Evolutionary conservation across 2,888 invertebrate genomes (phyloP).

Genomic region (Mythimna albipuncta): DNA sequence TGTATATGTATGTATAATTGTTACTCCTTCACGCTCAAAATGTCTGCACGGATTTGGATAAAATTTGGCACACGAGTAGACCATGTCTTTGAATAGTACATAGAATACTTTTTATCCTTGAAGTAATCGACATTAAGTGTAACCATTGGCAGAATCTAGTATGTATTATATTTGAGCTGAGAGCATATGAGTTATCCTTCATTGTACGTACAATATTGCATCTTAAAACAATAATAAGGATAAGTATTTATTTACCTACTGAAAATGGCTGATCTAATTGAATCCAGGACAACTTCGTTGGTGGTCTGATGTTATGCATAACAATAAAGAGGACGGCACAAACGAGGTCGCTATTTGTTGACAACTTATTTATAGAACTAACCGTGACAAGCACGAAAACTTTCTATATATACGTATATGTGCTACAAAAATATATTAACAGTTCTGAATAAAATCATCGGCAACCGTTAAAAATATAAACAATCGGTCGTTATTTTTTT

Average conservation of each 20-base stretch:
- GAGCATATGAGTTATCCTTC: neutral
- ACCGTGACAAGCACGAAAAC: conserved; percentile 37
- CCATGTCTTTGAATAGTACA: no score
- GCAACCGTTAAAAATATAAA: conserved; percentile 58
- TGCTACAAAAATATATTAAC: conserved; percentile 44
- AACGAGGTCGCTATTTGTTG: conserved; percentile 27
- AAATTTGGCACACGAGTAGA: no score
- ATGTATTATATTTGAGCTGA: neutral
- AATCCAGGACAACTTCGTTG: conserved; percentile 13
- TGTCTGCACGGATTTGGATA: no score
- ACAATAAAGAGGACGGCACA: conserved; percentile 35
- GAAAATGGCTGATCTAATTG: neutral
- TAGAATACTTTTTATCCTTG: no score
- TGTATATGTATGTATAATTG: no score
- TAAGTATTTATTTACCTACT: neutral
- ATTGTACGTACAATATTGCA: neutral
- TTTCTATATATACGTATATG: conserved; percentile 17
- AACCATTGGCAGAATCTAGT: no score
- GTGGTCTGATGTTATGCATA: conserved; percentile 26
- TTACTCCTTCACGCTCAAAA: no score
- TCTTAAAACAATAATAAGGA: neutral
- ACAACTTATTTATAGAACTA: conserved; percentile 45
- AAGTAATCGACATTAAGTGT: no score
- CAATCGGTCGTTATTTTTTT: conserved; percentile 54
- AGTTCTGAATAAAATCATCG: conserved; percentile 39